Evolutionary conservation across 2,797 vertebrate species (phyloP), one percentile per base, ranked within the genome.

Genomic region (Potorous gilbertii): DNA sequence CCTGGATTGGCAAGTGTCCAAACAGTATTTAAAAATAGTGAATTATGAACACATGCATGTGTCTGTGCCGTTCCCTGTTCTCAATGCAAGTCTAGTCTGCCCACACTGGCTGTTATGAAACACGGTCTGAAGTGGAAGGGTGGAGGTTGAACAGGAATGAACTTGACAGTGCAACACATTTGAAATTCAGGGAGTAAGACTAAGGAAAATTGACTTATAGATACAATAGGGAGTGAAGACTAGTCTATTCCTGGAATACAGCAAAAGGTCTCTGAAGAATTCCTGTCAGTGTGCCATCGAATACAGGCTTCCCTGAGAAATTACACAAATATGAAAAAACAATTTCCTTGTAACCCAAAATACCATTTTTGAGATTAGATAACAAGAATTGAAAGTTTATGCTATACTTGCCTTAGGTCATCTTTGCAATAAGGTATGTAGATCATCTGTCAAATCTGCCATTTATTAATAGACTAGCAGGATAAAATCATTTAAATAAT

Each of bases 401-500:
- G 28, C 55, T 81, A 0, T 81, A 94, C 13, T 13, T 96, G 11
- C n/a, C 34, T 87, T 55, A 46, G 31, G 54, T 89, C 31, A 56
- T 94, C 94, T 95, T 93, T 46, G 40, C 29, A 5, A 29, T 29
- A 90, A 94, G 94, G 54, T 90, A 21, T 27, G 12, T 28, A 90
- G 16, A 74, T 91, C 90, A 56, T 81, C n/a, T 92, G 6, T 93
- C 62, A 92, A 91, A 92, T 93, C 46, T 90, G 16, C 8, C 52
- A 91, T 93, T 96, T 95, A 94, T 57, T 93, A 95, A 91, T 90
- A 92, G 46, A 91, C 9, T 74, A 57, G 56, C 91, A 96, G 95
- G 81, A 87, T 55, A 55, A 90, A 31, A 52, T 13, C 50, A 34
- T 34, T 12, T 90, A 94, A 94, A 81, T 94, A 92, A 50, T 56